Evolutionary conservation across 2,888 invertebrate species (phyloP).

Genomic region (Incurvaria masculella): DNA sequence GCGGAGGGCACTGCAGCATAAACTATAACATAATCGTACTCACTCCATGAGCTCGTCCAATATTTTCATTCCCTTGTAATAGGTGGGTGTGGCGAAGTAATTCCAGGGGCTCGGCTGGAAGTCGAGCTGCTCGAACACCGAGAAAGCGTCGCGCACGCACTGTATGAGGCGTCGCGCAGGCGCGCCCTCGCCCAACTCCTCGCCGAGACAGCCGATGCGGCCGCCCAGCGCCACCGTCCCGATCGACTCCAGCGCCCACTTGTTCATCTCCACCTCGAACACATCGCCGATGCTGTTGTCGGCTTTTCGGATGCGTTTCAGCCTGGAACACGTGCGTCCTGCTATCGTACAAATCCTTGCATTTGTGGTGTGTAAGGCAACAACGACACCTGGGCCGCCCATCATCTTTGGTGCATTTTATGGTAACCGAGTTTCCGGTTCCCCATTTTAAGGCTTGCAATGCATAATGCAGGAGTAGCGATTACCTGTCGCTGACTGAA

Average conservation of each 20-base stretch:
- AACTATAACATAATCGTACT: too few relatives aligned
- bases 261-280: conserved; percentile 16
- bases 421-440: too few relatives aligned
- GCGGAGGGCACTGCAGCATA: too few relatives aligned
- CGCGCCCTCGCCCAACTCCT: conserved; percentile 15
- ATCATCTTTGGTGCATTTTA: too few relatives aligned
- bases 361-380: too few relatives aligned
- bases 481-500: too few relatives aligned
- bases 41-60: conserved; percentile 33
- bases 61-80: conserved; percentile 29
- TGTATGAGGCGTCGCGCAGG: conserved; percentile 14
- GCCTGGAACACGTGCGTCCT: too few relatives aligned
- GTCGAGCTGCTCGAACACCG: conserved; percentile 25
- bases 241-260: conserved; percentile 20
- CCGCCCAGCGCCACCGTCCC: conserved; percentile 17
- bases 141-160: conserved; percentile 29
- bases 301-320: background rate
- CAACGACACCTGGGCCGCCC: too few relatives aligned
- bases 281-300: conserved; percentile 2
- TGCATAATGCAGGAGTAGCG: too few relatives aligned
- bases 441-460: too few relatives aligned
- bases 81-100: conserved; percentile 27
- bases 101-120: conserved; percentile 32
- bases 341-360: too few relatives aligned
- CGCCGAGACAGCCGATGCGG: conserved; percentile 17